Evolutionary conservation across 2,888 invertebrate genomes (phyloP), one percentile per base, ranked within the genome.

Genomic region (Meta bourneti): DNA sequence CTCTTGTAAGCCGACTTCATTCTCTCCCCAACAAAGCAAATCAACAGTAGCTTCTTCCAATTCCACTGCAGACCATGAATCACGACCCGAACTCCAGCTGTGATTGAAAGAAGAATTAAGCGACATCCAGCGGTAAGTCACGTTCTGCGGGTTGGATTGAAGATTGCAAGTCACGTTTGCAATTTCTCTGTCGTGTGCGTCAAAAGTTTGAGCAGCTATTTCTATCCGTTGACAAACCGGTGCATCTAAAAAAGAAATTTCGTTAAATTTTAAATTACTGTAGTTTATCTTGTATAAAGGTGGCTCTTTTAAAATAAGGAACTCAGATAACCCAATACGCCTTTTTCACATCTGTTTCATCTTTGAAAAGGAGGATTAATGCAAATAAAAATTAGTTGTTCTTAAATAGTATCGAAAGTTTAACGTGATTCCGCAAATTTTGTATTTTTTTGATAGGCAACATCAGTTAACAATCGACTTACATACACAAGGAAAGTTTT

Each of bases 21-120:
- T 92, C 70, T 61, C 34, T 13, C 88, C 92, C 89, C 87, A 89
- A 72, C 89, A 92, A 51, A 88, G 94, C 92, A 94, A 93, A 93
- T 93, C 93, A 54, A 93, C 86, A 91, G 91, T 93, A 9, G 51
- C 49, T n/a, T 54, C 72, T 20, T 79, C 77, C 69, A 54, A 72
- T 74, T 79, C 20, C 20, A 91, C 72, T 16, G 20, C 48, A 71
- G 94, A 71, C 70, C 75, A 20, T 16, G 84, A 51, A 61, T 80
- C 79, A 11, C 49, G 19, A 19, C 84, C 88, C 6, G 91, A 80
- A 70, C 70, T 89, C 88, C 88, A 92, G 51, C 84, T 92, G 75
- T 83, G 83, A 89, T 89, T 89, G 79, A 84, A 84, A 16, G 91
- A 80, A 70, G 91, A 89, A 84, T 92, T 89, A 52, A 88, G 88